These are phyloP conservation scores for Probaryconus sp. DNA, from an alignment of 1,140 invertebrate species.

Conservation along the genomic window DNA sequence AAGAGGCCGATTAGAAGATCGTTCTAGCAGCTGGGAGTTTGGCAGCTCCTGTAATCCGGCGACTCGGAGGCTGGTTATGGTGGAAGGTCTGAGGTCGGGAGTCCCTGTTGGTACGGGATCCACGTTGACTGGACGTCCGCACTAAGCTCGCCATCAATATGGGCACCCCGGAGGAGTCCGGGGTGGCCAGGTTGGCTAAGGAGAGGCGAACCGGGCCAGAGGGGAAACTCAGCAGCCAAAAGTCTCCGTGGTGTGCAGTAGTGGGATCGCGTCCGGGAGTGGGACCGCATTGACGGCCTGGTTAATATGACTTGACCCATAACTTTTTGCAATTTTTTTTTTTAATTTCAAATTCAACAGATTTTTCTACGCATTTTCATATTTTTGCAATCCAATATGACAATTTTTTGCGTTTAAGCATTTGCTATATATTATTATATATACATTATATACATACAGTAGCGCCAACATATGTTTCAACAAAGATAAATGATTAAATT, in stretches of 20 bases:
- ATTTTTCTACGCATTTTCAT: conserved; percentile 25
- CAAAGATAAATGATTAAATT: too few species aligned
- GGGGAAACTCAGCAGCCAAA: conserved; percentile 98
- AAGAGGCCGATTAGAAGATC: conserved; percentile 35
- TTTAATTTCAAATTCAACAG: conserved; percentile 19
- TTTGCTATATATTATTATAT: too few species aligned
- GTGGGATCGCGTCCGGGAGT: conserved; percentile 98
- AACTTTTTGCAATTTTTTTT: conserved; percentile 82
- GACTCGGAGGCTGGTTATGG: conserved; percentile 90
- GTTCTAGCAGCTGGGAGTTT: conserved; percentile 86
- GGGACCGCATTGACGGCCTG: conserved; percentile 88
- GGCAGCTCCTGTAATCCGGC: conserved; percentile 96
- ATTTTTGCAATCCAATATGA: background rate
- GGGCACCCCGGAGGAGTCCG: conserved; percentile 88
- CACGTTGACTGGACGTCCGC: conserved; percentile 91
- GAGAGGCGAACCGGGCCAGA: conserved; percentile 97
- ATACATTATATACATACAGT: too few species aligned
- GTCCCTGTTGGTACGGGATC: conserved; percentile 81
- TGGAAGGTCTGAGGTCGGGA: conserved; percentile 92
- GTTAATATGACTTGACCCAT: conserved; percentile 90
- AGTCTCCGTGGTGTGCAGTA: conserved; percentile 97
- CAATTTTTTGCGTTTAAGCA: conserved; percentile 25
- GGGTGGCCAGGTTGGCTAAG: conserved; percentile 92
- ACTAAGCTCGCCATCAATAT: conserved; percentile 96
- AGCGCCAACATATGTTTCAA: too few species aligned